Conservation (phyloP, 2,888 invertebrate genomes). For the Spicauda simplicius region DNA sequence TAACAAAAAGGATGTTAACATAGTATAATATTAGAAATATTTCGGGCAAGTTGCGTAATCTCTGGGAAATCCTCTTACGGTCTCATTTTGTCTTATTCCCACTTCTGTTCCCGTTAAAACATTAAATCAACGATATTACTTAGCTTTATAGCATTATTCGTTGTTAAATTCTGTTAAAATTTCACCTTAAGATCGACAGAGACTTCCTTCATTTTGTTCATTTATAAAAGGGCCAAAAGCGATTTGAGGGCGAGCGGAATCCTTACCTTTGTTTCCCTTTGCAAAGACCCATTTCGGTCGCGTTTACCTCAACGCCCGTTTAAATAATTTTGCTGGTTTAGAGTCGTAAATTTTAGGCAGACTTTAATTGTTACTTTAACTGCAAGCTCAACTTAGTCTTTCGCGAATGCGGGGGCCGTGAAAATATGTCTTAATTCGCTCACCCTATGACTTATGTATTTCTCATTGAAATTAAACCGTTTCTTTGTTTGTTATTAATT, state of each 20-base stretch:
- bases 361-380: conserved; percentile 85
- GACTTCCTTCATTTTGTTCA: conserved; percentile 59
- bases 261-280: conserved; percentile 76
- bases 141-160: conserved; percentile 65
- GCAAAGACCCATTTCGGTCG: conserved; percentile 74
- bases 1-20: conserved; percentile 12
- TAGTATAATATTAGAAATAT: conserved; percentile 1
- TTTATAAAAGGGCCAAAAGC: conserved; percentile 68
- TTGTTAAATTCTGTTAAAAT: conserved; percentile 79
- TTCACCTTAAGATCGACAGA: conserved; percentile 70
- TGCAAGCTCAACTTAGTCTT: conserved; percentile 80
- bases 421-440: conserved; percentile 83
- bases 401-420: conserved; percentile 61
- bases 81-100: conserved; percentile 44
- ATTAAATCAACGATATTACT: conserved; percentile 76
- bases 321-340: conserved; percentile 82
- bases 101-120: conserved; percentile 56
- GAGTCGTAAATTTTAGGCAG: conserved; percentile 82
- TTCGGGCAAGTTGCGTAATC: conserved; percentile 14
- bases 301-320: conserved; percentile 68
- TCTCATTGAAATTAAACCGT: conserved; percentile 55
- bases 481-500: conserved; percentile 52
- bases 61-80: conserved; percentile 9
- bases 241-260: conserved; percentile 64
- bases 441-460: conserved; percentile 78